phyloP scores from a whole-genome alignment of 2,113 vertebrate genomes.

The Leptodactylus fuscus region DNA sequence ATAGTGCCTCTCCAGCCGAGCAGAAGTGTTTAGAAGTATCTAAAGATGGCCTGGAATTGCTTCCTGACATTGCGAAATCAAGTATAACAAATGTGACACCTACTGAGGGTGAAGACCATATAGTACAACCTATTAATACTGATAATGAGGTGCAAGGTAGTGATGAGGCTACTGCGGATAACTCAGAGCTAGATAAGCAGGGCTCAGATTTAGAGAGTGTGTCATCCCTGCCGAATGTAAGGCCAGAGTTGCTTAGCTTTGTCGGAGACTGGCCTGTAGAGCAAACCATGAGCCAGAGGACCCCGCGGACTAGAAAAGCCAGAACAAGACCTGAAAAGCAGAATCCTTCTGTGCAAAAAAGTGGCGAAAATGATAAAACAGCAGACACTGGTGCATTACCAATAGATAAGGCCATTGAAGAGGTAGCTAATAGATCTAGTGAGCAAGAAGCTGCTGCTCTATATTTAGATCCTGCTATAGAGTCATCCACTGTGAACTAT shows the following conservation, averaged over 20 bases:
- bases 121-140: background rate
- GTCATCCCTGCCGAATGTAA: background rate
- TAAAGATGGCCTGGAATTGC: background rate
- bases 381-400: conserved; percentile 32
- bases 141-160: background rate
- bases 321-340: conserved; percentile 67
- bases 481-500: conserved; percentile 47
- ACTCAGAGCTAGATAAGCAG: conserved; percentile 58
- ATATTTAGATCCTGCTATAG: conserved; percentile 3
- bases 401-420: conserved; percentile 30
- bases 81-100: background rate
- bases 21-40: background rate
- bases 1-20: background rate
- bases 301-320: conserved; percentile 71
- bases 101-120: background rate
- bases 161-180: background rate
- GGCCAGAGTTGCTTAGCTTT: conserved; percentile 76
- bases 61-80: background rate
- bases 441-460: background rate
- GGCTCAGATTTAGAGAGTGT: conserved; percentile 60
- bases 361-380: conserved; percentile 50
- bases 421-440: background rate
- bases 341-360: conserved; percentile 48
- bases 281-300: conserved; percentile 81
- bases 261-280: conserved; percentile 90